A percentile compares a stretch with the other conserved stretches of the same genome.
Evolutionary conservation across 1,140 invertebrate species (phyloP).

Genomic region (Plectus sambesii): DNA sequence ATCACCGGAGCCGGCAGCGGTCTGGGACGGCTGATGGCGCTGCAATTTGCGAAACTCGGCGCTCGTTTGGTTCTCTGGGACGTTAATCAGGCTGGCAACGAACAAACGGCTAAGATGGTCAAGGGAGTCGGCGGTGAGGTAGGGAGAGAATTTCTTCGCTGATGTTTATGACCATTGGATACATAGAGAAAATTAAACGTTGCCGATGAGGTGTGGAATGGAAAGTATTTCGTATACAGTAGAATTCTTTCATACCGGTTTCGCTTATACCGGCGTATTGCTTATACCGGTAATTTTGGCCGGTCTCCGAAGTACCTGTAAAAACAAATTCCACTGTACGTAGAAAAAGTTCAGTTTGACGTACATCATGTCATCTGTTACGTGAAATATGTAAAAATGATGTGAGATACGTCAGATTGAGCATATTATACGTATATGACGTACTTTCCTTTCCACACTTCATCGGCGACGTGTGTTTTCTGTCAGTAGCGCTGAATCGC

Average conservation of each 20-base stretch:
- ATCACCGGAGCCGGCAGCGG: constrained; percentile 80
- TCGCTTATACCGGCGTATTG: constrained; percentile 6
- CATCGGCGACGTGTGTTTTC: too few species aligned
- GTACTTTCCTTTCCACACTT: too few species aligned
- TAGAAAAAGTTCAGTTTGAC: too few species aligned
- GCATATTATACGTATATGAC: too few species aligned
- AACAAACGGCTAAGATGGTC: constrained; percentile 13
- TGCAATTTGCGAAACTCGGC: constrained; percentile 53
- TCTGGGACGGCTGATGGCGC: constrained; percentile 68
- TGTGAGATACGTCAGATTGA: too few species aligned
- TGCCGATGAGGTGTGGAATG: too few species aligned
- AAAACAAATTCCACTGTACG: too few species aligned
- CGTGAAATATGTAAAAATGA: too few species aligned
- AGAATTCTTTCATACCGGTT: neutral
- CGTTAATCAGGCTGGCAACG: constrained; percentile 22
- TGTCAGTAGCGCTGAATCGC: too few species aligned
- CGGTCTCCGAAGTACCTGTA: neutral
- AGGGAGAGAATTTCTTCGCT: constrained; percentile 2
- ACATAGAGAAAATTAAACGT: too few species aligned
- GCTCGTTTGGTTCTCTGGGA: constrained; percentile 23
- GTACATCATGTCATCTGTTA: too few species aligned
- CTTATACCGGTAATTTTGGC: neutral
- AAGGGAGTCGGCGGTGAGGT: constrained; percentile 13
- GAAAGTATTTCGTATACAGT: constrained; percentile 1
- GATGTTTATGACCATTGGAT: constrained; percentile 8